Conservation (phyloP, 2,113 vertebrate genomes). For the Protomyctophum bolini region DNA sequence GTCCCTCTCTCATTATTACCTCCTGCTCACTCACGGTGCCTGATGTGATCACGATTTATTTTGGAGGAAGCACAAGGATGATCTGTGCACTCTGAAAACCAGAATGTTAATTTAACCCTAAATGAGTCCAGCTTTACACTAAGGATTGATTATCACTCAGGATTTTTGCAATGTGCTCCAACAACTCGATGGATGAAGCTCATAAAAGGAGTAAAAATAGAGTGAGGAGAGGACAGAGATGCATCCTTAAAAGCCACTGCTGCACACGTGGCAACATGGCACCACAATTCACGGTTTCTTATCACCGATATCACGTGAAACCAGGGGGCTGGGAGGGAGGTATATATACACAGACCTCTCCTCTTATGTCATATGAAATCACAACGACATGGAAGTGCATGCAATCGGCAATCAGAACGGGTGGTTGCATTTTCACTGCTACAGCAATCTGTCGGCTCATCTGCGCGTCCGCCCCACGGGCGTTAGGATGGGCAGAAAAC, state of each 20-base stretch:
- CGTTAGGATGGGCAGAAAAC: conserved; percentile 42
- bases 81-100: too few species aligned
- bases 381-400: conserved; percentile 61
- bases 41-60: conserved; percentile 32
- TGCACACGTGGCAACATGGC: conserved; percentile 9
- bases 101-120: too few species aligned
- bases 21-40: not conserved
- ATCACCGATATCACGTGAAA: too few species aligned
- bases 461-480: conserved; percentile 52
- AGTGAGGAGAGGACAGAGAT: not conserved
- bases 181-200: too few species aligned
- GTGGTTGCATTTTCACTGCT: conserved; percentile 46
- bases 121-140: not conserved
- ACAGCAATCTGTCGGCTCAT: conserved; percentile 72
- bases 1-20: conserved; percentile 38
- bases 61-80: conserved; percentile 23
- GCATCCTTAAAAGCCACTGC: conserved; percentile 24
- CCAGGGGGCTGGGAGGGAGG: conserved; percentile 2
- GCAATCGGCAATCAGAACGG: conserved; percentile 23
- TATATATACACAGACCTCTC: conserved; percentile 18
- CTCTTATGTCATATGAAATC: conserved; percentile 46
- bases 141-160: conserved; percentile 24
- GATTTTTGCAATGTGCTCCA: conserved; percentile 34
- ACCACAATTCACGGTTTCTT: conserved; percentile 17
- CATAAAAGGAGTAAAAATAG: too few species aligned